These are phyloP conservation scores for Plagodis pulveraria DNA, from an alignment of 2,888 invertebrate genomes.

Conservation along the genomic window DNA sequence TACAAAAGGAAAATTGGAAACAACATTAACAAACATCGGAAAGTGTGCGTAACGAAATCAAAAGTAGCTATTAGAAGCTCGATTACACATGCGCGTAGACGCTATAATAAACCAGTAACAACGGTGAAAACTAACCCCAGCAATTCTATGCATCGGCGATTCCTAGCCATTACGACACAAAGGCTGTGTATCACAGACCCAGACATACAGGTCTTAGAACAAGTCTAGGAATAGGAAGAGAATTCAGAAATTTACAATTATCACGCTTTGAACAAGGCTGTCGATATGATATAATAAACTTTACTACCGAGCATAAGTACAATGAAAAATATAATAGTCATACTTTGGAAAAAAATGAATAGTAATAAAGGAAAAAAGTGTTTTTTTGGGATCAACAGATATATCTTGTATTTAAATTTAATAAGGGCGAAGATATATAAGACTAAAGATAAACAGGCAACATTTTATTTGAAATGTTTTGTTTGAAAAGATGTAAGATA, in stretches of 20 bases:
- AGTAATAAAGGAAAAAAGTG: too few species aligned
- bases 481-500: too few species aligned
- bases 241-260: constrained; percentile 52
- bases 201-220: constrained; percentile 37
- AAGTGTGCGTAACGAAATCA: background rate
- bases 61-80: constrained; percentile 5
- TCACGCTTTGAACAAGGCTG: constrained; percentile 23
- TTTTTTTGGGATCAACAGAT: too few species aligned
- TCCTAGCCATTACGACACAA: constrained; percentile 59
- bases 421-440: too few species aligned
- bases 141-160: constrained; percentile 11
- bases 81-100: constrained; percentile 2
- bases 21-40: too few species aligned
- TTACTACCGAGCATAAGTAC: too few species aligned
- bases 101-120: constrained; percentile 11
- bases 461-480: too few species aligned
- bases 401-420: too few species aligned
- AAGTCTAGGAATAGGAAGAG: constrained; percentile 60
- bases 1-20: too few species aligned
- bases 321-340: too few species aligned
- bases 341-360: too few species aligned
- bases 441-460: too few species aligned
- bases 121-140: constrained; percentile 14
- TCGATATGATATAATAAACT: constrained; percentile 1
- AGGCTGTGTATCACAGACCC: constrained; percentile 43